Base-by-base conservation (phyloP, 2,888 invertebrate genomes). In the Chydorus sphaericus region DNA sequence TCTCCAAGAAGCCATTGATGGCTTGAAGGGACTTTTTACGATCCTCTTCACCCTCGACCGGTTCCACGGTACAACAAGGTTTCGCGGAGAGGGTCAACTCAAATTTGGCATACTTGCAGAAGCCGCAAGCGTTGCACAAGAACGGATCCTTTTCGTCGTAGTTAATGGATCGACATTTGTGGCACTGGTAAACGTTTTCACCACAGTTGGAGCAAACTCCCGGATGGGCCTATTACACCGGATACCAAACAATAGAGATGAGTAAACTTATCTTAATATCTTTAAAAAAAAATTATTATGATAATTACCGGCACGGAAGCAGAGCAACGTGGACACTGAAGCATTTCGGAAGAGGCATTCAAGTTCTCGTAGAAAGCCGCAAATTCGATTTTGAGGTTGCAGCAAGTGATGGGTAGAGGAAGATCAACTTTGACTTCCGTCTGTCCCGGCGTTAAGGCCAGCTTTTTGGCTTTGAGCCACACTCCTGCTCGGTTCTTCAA, bases 61-160 rank as follows among this genome's bases (percentile, higher is more conserved):
- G 91, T 72, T 97, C 96, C 1, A 97, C 93, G 20, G 94, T 94
- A 70, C 91, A 96, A 66, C 91, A 93, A 1, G 91, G 86, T 23
- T 89, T 81, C 5, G 89, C 92, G 5, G 84, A 83, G 57, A 96
- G 76, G 10, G 88, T 89, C 71, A 93, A 91, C 72, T 98, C 97
- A 70, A 97, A 96, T 72, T 97, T 94, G 33, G 96, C 97, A 71
- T 97, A 97, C 73, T 97, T 97, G 75, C 97, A 98, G 74, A 93
- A 97, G 1, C 97, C 97, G 71, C 98, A 98, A 4, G 94, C 88
- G 71, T 96, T 96, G 68, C 98, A 98, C 26, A 98, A 74, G 79
- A 97, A 98, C 0, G 97, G 97, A 72, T 97, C 97, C 69, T 94
- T 93, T 69, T 97, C 96, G 69, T 96, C 96, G 71, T 97, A 97